These are phyloP conservation scores for Oenanthe oenanthe DNA, from an alignment of 2,113 vertebrate genomes.

Conservation along the genomic window DNA sequence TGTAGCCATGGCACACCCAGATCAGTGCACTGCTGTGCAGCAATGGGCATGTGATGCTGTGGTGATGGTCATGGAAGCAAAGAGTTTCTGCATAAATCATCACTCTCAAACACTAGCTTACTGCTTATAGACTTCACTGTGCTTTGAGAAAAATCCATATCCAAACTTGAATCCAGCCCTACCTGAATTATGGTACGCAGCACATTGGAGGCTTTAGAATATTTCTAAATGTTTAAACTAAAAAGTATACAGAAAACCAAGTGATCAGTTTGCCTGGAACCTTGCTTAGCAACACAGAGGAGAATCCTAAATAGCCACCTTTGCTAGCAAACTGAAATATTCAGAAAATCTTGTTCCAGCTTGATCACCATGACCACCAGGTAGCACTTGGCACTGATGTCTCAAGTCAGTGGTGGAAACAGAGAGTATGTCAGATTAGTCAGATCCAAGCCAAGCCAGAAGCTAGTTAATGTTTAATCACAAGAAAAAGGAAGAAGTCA, in stretches of 20 bases:
- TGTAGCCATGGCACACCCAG: background rate
- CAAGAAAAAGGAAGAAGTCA: background rate
- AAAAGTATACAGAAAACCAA: background rate
- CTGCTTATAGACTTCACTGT: background rate
- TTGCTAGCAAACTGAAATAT: background rate
- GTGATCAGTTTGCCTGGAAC: background rate
- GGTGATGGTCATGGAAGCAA: background rate
- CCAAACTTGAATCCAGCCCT: background rate
- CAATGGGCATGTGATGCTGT: fast-evolving
- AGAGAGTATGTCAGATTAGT: background rate
- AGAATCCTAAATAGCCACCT: background rate
- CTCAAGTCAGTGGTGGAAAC: background rate
- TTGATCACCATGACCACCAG: background rate
- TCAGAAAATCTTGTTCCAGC: background rate
- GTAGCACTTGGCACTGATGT: background rate
- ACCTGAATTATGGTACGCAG: background rate
- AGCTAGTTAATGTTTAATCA: background rate
- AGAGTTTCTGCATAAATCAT: background rate
- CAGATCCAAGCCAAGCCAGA: background rate
- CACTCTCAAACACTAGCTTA: background rate
- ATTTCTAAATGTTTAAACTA: background rate
- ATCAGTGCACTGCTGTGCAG: background rate
- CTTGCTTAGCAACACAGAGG: background rate
- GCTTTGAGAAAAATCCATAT: background rate
- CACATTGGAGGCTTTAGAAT: background rate